Evolutionary conservation across 2,888 invertebrate species (phyloP).

Genomic region (Mylabris sibirica): DNA sequence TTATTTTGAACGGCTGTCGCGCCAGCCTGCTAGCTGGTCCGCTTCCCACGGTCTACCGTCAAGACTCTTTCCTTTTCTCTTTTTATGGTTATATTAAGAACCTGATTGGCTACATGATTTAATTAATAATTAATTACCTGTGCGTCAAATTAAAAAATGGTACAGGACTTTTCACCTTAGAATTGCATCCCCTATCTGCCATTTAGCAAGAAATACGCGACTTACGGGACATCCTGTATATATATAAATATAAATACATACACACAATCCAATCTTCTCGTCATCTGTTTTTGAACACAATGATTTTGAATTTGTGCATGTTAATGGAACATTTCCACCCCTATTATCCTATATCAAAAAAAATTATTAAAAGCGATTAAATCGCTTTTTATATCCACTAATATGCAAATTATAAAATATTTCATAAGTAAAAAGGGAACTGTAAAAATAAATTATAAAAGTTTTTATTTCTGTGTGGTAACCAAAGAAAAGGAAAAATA

Average conservation of each 20-base stretch:
- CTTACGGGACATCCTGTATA: too few species aligned
- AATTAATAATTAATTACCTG: too few species aligned
- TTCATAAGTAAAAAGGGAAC: conserved; percentile 13
- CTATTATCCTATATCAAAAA: neutral
- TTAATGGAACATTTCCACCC: neutral
- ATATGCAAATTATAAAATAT: conserved; percentile 32
- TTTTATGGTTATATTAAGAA: too few species aligned
- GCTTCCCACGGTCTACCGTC: too few species aligned
- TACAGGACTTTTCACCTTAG: too few species aligned
- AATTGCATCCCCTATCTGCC: too few species aligned
- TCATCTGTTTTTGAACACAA: neutral
- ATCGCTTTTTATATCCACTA: conserved; percentile 28
- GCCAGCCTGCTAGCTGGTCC: too few species aligned
- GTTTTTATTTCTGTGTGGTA: conserved; percentile 1
- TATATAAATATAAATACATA: neutral
- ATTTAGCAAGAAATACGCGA: too few species aligned
- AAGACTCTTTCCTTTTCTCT: too few species aligned
- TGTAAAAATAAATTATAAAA: conserved; percentile 24
- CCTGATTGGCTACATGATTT: too few species aligned
- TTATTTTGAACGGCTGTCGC: too few species aligned
- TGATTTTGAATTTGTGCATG: neutral
- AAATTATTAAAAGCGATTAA: conserved; percentile 22
- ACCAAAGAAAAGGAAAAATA: conserved; percentile 10
- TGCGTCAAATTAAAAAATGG: too few species aligned
- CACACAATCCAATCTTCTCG: conserved; percentile 9